These are phyloP conservation scores for Drosophila maculinotata DNA, from an alignment of 2,888 invertebrate genomes.

Conservation along the genomic window DNA sequence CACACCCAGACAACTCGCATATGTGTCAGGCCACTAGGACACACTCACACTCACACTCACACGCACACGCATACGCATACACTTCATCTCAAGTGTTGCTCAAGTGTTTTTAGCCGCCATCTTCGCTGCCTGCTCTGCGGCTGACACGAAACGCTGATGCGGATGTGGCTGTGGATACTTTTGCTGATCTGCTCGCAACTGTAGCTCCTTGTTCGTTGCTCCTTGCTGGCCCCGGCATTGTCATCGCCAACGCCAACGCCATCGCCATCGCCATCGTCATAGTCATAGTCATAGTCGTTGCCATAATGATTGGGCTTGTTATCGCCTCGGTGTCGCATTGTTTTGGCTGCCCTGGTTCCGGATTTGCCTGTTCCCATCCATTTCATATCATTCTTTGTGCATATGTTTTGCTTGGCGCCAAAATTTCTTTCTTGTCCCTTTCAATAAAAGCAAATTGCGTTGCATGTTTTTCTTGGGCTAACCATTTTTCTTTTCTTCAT, in stretches of 20 bases:
- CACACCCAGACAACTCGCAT: constrained; percentile 77
- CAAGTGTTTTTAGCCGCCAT: constrained; percentile 70
- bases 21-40: constrained; percentile 71
- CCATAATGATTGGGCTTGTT: constrained; percentile 80
- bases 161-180: constrained; percentile 16
- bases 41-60: constrained; percentile 31
- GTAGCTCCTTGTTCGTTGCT: constrained; percentile 28
- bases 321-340: constrained; percentile 73
- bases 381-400: constrained; percentile 12
- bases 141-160: constrained; percentile 34
- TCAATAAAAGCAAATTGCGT: constrained; percentile 80
- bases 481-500: constrained; percentile 30
- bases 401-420: constrained; percentile 48
- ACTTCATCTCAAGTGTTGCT: constrained; percentile 63
- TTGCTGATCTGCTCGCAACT: constrained; percentile 43
- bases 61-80: constrained; percentile 11
- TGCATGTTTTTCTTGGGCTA: constrained; percentile 70
- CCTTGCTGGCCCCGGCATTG: constrained; percentile 40
- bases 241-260: constrained; percentile 45
- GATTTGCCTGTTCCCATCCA: too few relatives aligned
- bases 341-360: constrained; percentile 61
- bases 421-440: constrained; percentile 61
- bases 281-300: constrained; percentile 33
- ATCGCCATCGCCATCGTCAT: constrained; percentile 62
- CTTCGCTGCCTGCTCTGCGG: constrained; percentile 39